Percentiles rank a stretch among this genome's conserved stretches.
phyloP scores from a whole-genome alignment of 1,140 invertebrate species.

The Cotesia vestalis region DNA sequence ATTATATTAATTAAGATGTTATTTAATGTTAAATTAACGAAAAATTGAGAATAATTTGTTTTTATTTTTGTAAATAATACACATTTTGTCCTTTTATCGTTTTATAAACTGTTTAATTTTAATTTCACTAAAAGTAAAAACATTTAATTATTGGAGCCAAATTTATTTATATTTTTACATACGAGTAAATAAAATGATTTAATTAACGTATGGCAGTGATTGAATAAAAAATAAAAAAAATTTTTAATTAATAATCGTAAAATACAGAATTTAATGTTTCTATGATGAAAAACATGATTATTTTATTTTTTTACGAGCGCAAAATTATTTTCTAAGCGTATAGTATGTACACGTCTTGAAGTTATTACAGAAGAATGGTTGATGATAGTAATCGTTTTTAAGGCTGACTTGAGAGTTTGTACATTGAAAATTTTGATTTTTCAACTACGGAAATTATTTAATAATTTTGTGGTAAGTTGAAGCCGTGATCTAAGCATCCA shows the following conservation, averaged over 20 bases:
- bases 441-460: slow-evolving; percentile 63
- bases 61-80: no score
- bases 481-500: slow-evolving; percentile 55
- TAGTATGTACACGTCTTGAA: slow-evolving; percentile 17
- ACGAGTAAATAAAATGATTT: not conserved
- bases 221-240: not conserved
- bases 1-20: no score
- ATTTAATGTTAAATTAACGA: no score
- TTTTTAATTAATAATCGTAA: no score
- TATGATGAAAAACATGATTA: no score
- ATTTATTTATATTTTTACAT: not conserved
- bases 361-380: slow-evolving; percentile 1
- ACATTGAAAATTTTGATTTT: slow-evolving; percentile 51
- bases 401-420: slow-evolving; percentile 44
- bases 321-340: slow-evolving; percentile 9
- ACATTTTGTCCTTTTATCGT: no score
- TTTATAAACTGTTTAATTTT: no score
- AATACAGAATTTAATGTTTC: no score
- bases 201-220: not conserved
- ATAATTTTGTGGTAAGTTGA: slow-evolving; percentile 54
- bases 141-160: not conserved
- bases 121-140: no score
- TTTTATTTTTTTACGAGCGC: not conserved
- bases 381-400: slow-evolving; percentile 3
- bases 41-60: no score